A percentile compares a stretch with the other conserved stretches of the same genome.
These are phyloP conservation scores for Marmota monax DNA, from an alignment of 2,113 vertebrate genomes.

Conservation along the genomic window DNA sequence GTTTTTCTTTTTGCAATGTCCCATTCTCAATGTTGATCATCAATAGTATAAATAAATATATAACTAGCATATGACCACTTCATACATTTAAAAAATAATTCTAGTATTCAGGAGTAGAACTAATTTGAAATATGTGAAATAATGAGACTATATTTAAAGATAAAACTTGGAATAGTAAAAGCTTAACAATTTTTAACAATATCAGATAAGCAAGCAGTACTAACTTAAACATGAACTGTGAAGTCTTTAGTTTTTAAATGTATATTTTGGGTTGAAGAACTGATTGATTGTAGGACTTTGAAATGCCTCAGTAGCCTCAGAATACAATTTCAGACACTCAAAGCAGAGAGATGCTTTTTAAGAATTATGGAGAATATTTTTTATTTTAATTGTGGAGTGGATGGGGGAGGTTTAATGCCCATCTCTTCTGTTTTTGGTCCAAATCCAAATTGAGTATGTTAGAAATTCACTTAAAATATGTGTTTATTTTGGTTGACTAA, in stretches of 20 bases:
- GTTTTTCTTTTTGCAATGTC: neutral
- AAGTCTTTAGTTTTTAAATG: constrained; percentile 21
- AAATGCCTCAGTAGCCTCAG: neutral
- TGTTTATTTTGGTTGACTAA: constrained; percentile 40
- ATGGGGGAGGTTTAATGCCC: neutral
- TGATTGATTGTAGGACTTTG: constrained; percentile 32
- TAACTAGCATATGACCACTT: neutral
- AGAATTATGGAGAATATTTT: neutral
- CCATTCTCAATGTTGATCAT: neutral
- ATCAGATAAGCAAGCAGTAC: neutral
- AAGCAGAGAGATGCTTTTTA: constrained; percentile 15
- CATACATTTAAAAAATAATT: neutral
- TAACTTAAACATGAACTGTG: neutral
- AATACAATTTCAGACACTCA: constrained; percentile 43
- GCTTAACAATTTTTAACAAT: constrained; percentile 11
- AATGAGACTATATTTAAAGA: constrained; percentile 37
- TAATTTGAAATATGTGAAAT: constrained; percentile 27
- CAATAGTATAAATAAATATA: constrained; percentile 19
- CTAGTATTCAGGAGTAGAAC: neutral
- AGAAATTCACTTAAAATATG: constrained; percentile 45
- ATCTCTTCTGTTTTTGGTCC: neutral
- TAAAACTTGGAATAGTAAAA: constrained; percentile 8
- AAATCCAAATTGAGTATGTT: constrained; percentile 41
- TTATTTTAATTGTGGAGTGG: constrained; percentile 53
- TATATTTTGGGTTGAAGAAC: neutral